phyloP scores from a whole-genome alignment of 2,797 vertebrate genomes.

The Pangasius larnaudii region DNA sequence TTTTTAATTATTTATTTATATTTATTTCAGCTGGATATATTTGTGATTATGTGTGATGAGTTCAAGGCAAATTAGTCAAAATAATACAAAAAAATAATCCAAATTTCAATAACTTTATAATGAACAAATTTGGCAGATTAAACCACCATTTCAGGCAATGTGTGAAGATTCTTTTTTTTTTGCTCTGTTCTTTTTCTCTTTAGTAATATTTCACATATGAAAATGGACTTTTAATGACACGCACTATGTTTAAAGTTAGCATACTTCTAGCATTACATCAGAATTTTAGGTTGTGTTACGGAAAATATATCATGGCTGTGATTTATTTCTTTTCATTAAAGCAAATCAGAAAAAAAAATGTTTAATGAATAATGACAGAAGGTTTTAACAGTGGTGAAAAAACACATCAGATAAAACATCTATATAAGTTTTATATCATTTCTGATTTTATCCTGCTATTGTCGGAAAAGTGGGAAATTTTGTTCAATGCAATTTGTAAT shows the following conservation, averaged over 20 bases:
- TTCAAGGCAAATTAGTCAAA: not conserved
- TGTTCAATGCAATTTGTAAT: not conserved
- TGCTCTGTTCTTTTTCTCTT: not conserved
- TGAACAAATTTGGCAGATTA: not conserved
- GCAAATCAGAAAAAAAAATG: slow-evolving; percentile 61
- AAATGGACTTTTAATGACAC: not conserved
- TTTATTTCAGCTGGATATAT: not conserved
- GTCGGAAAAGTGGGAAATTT: not conserved
- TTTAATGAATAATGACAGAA: slow-evolving; percentile 46
- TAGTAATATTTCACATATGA: not conserved
- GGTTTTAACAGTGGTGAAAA: not conserved
- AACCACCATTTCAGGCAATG: not conserved
- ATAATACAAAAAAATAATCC: not conserved
- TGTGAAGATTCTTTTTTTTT: not conserved
- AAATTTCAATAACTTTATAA: not conserved
- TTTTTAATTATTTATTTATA: not conserved
- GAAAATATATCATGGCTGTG: not conserved
- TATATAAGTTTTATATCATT: slow-evolving; percentile 26
- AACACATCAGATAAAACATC: not conserved
- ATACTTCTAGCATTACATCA: not conserved
- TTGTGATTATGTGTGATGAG: not conserved
- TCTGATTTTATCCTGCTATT: not conserved
- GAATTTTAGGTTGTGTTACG: not conserved
- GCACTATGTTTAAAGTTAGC: not conserved
- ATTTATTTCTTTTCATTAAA: slow-evolving; percentile 1